Evolutionary conservation across 2,888 invertebrate species (phyloP).

Genomic region (Cancer borealis): DNA sequence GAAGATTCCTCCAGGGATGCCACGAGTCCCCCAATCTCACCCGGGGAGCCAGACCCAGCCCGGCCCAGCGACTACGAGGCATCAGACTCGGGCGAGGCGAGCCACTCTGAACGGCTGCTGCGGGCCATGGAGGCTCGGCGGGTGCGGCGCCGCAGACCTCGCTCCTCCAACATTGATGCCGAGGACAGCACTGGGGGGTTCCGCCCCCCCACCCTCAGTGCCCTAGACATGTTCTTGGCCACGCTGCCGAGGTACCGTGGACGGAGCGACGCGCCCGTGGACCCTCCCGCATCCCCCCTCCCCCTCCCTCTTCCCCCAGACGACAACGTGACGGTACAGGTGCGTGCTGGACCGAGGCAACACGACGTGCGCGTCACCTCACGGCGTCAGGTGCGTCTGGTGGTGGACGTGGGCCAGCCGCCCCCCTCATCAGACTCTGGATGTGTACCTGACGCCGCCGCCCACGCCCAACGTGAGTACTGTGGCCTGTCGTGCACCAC

Average conservation of each 20-base stretch:
- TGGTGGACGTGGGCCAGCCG: constrained; percentile 70
- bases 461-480: constrained; percentile 49
- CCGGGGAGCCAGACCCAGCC: not conserved
- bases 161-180: constrained; percentile 66
- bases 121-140: constrained; percentile 69
- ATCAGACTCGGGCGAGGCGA: constrained; percentile 62
- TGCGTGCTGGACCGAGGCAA: constrained; percentile 66
- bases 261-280: constrained; percentile 16
- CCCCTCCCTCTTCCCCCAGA: not conserved
- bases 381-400: constrained; percentile 60
- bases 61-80: constrained; percentile 62
- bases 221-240: constrained; percentile 70
- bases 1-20: not conserved
- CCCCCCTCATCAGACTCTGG: constrained; percentile 56
- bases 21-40: constrained; percentile 35
- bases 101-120: constrained; percentile 68
- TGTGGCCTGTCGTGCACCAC: not conserved
- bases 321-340: constrained; percentile 73
- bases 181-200: constrained; percentile 61
- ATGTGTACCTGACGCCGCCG: constrained; percentile 61
- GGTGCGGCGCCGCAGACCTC: constrained; percentile 64
- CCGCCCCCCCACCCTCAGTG: constrained; percentile 68
- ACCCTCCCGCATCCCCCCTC: not conserved
- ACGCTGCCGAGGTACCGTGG: constrained; percentile 70
- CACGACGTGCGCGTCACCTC: constrained; percentile 73